A percentile compares a stretch with the other conserved stretches of the same genome.
Evolutionary conservation across 2,113 vertebrate species (phyloP).

Genomic region (Scortum barcoo): DNA sequence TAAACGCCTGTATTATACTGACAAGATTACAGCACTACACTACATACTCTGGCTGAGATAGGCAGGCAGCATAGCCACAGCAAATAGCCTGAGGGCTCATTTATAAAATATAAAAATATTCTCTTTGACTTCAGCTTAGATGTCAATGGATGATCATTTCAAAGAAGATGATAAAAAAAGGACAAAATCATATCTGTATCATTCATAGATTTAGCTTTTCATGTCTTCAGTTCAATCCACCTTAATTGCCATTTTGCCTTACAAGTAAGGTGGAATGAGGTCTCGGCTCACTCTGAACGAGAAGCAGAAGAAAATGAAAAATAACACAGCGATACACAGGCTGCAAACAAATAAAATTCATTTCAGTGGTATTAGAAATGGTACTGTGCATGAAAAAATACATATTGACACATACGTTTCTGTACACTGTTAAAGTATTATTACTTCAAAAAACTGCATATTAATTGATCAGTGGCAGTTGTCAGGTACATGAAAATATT

Average conservation of each 20-base stretch:
- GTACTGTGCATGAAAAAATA: neutral
- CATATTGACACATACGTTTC: neutral
- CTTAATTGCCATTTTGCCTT: constrained; percentile 51
- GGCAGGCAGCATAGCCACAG: constrained; percentile 48
- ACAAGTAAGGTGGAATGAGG: constrained; percentile 33
- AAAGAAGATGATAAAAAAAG: constrained; percentile 57
- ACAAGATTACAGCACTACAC: constrained; percentile 74
- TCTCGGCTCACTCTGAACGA: neutral
- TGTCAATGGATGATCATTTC: constrained; percentile 64
- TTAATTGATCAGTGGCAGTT: neutral
- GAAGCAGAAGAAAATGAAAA: constrained; percentile 22
- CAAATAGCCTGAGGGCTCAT: constrained; percentile 67
- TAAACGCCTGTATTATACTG: constrained; percentile 79
- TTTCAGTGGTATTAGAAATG: neutral
- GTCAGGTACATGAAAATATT: neutral
- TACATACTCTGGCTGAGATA: constrained; percentile 51
- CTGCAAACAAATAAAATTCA: neutral
- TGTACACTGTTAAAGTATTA: neutral
- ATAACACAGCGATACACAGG: neutral
- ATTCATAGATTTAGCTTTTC: constrained; percentile 50
- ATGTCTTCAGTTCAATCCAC: constrained; percentile 37
- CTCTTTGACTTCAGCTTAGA: constrained; percentile 65
- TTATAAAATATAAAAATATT: constrained; percentile 70
- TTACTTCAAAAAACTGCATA: neutral
- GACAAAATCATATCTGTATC: constrained; percentile 52